phyloP scores from a whole-genome alignment of 1,140 invertebrate genomes.

The Nylanderia fulva region DNA sequence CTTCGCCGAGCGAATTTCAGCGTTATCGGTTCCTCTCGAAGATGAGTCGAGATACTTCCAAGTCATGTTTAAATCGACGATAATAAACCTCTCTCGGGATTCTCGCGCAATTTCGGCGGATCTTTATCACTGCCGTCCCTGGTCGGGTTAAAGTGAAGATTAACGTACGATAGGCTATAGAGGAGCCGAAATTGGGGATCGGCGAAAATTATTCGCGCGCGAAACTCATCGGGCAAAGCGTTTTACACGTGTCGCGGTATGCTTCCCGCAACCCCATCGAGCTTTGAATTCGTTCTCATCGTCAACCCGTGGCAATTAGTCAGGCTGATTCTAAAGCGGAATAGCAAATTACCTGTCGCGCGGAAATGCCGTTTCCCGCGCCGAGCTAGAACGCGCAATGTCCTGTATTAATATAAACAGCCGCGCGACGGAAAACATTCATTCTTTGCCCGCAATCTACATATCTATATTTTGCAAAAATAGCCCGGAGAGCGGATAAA shows the following conservation, averaged over 20 bases:
- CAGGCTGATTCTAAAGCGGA: slow-evolving; percentile 53
- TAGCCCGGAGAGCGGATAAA: background rate
- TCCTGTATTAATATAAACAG: slow-evolving; percentile 58
- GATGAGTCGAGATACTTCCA: background rate
- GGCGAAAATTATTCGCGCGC: background rate
- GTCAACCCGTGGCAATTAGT: slow-evolving; percentile 54
- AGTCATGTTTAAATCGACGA: background rate
- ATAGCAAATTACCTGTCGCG: slow-evolving; percentile 59
- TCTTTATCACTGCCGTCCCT: background rate
- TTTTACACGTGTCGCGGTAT: slow-evolving; percentile 16
- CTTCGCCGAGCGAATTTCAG: background rate
- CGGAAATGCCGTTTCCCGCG: slow-evolving; percentile 49
- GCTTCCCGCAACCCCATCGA: background rate
- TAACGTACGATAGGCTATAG: background rate
- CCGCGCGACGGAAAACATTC: slow-evolving; percentile 31
- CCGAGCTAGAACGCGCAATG: slow-evolving; percentile 35
- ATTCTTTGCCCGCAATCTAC: slow-evolving; percentile 14
- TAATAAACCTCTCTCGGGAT: background rate
- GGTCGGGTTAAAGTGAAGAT: background rate
- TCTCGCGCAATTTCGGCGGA: background rate
- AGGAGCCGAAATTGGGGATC: background rate
- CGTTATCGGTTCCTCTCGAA: slow-evolving; percentile 4
- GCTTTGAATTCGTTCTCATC: slow-evolving; percentile 13
- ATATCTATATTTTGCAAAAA: slow-evolving; percentile 24
- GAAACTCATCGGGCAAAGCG: background rate